Conservation (phyloP, 1,140 invertebrate species). For the Laodelphax striatellus region DNA sequence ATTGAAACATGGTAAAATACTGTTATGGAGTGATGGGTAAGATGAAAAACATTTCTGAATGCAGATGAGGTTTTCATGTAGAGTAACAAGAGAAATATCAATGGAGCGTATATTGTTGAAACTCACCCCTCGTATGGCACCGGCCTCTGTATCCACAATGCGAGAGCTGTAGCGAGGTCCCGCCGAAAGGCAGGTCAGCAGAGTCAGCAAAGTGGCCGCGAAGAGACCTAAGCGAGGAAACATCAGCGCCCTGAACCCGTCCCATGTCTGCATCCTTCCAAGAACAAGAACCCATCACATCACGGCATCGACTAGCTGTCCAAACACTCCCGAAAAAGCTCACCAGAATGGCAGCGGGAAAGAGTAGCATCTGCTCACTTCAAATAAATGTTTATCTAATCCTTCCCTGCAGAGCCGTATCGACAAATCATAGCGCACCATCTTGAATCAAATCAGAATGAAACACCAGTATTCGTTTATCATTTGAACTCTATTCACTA, state of each 20-base stretch:
- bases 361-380: not conserved
- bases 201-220: not conserved
- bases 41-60: too few species aligned
- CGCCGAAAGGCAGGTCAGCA: conserved; percentile 33
- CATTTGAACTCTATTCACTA: not conserved
- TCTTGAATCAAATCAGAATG: not conserved
- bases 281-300: not conserved
- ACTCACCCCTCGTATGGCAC: conserved; percentile 51
- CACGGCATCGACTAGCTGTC: not conserved
- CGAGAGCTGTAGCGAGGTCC: conserved; percentile 46
- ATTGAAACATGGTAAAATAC: too few species aligned
- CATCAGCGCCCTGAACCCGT: not conserved
- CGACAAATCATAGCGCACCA: not conserved
- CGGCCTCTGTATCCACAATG: conserved; percentile 50
- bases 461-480: not conserved
- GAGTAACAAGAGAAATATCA: too few species aligned
- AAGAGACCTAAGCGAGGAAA: not conserved
- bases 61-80: too few species aligned
- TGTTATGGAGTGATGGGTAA: too few species aligned
- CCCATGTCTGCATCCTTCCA: not conserved
- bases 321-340: not conserved
- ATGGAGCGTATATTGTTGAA: too few species aligned
- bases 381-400: not conserved
- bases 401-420: not conserved
- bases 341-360: not conserved